Evolutionary conservation across 2,113 vertebrate species (phyloP).

Genomic region (Corythoichthys haematopterus): DNA sequence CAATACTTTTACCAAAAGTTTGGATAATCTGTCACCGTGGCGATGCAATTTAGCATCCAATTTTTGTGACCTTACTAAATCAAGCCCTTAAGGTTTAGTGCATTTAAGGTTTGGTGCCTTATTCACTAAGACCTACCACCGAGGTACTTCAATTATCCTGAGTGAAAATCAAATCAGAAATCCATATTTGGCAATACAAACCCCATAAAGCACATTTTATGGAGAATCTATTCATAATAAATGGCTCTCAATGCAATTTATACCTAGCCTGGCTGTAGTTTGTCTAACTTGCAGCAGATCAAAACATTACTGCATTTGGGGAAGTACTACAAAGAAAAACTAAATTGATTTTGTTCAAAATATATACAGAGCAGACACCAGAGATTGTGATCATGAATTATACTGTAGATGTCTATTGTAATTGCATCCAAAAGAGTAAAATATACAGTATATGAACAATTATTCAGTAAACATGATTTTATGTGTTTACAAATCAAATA

Average conservation of each 20-base stretch:
- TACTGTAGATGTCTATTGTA: no score
- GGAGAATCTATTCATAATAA: constrained; percentile 62
- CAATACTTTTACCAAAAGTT: background rate
- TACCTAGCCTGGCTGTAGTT: constrained; percentile 37
- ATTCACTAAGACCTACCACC: constrained; percentile 35
- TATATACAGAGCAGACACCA: no score
- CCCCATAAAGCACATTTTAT: constrained; percentile 62
- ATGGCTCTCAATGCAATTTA: constrained; percentile 41
- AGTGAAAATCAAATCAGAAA: constrained; percentile 60
- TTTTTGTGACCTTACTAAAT: no score
- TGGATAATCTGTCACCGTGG: background rate
- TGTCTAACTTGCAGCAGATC: constrained; percentile 42
- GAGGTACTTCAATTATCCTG: constrained; percentile 48
- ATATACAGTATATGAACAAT: no score
- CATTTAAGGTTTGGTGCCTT: constrained; percentile 9
- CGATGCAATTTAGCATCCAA: no score
- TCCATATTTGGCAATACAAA: constrained; percentile 54
- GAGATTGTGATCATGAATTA: no score
- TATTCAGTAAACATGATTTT: constrained; percentile 1
- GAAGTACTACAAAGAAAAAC: constrained; percentile 12
- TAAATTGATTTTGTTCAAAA: no score
- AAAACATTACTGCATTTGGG: constrained; percentile 54
- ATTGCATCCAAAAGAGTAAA: no score
- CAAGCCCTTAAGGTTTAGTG: background rate
- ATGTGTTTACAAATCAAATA: background rate